phyloP scores from a whole-genome alignment of 2,888 invertebrate genomes.

The Stenurella melanura region DNA sequence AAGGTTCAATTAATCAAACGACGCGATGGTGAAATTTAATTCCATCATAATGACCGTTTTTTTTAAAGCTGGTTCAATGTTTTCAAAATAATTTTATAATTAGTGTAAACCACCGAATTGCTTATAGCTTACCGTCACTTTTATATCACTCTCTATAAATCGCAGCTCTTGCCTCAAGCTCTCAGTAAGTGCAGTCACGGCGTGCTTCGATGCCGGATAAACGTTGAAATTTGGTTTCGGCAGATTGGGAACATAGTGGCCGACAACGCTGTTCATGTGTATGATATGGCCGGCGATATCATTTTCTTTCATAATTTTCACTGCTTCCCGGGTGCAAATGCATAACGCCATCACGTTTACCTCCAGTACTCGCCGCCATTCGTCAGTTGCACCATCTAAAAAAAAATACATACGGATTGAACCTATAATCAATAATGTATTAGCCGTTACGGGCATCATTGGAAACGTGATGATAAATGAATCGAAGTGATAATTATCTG shows the following conservation, averaged over 20 bases:
- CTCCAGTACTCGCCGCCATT: constrained; percentile 59
- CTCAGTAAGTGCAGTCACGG: constrained; percentile 62
- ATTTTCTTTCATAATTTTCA: constrained; percentile 57
- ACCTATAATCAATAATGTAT: too few species aligned
- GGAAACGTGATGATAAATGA: too few species aligned
- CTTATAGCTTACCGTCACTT: constrained; percentile 59
- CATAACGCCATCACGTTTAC: constrained; percentile 61
- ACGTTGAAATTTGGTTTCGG: constrained; percentile 54
- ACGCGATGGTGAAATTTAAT: too few species aligned
- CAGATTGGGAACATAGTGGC: constrained; percentile 55
- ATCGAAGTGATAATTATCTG: too few species aligned
- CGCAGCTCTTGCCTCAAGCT: constrained; percentile 58
- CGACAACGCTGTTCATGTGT: constrained; percentile 60
- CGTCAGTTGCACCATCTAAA: constrained; percentile 57
- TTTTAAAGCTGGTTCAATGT: too few species aligned
- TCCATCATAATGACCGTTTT: too few species aligned
- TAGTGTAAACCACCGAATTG: too few species aligned
- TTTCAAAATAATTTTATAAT: too few species aligned
- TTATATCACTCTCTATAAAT: constrained; percentile 51
- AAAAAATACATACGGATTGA: background rate
- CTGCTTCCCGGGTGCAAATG: constrained; percentile 60
- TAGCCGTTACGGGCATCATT: too few species aligned
- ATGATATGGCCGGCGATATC: constrained; percentile 59
- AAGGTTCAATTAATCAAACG: too few species aligned
- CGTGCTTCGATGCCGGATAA: constrained; percentile 61